Conservation (phyloP, 2,888 invertebrate genomes). For the Dolichomitus sp. region DNA sequence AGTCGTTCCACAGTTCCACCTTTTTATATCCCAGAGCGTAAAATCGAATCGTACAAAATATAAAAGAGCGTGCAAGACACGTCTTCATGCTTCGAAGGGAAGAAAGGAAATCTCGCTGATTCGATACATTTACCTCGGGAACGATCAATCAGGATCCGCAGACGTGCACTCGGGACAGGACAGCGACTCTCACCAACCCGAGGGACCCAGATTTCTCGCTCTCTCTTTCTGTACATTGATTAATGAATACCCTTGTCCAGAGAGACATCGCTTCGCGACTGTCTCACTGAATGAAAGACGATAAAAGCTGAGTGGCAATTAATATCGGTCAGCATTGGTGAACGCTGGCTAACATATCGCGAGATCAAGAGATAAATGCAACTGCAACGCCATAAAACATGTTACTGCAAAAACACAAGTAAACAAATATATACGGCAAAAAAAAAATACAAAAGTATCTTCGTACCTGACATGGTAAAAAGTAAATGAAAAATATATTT, state of each 20-base stretch:
- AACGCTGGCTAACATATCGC: not conserved
- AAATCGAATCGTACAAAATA: constrained; percentile 40
- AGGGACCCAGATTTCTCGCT: constrained; percentile 12
- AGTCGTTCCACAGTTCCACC: constrained; percentile 24
- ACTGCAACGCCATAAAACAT: not conserved
- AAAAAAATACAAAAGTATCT: not conserved
- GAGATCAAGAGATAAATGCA: constrained; percentile 68
- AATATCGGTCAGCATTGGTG: constrained; percentile 77
- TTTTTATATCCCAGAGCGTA: constrained; percentile 19
- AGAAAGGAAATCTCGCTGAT: constrained; percentile 63
- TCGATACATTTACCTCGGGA: constrained; percentile 65
- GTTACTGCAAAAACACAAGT: constrained; percentile 8
- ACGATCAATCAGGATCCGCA: constrained; percentile 65
- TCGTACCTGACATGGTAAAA: not conserved
- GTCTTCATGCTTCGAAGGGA: constrained; percentile 22
- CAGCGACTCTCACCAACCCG: constrained; percentile 50
- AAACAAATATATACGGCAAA: not conserved
- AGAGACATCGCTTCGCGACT: constrained; percentile 77
- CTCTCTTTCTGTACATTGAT: constrained; percentile 73
- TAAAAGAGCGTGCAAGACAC: constrained; percentile 47
- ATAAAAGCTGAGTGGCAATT: constrained; percentile 82
- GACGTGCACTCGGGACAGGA: constrained; percentile 58
- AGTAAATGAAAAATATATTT: too few relatives aligned
- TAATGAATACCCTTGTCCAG: constrained; percentile 78
- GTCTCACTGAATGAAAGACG: constrained; percentile 80